phyloP scores from a whole-genome alignment of 1,140 invertebrate genomes.

The Drosophila kikkawai region DNA sequence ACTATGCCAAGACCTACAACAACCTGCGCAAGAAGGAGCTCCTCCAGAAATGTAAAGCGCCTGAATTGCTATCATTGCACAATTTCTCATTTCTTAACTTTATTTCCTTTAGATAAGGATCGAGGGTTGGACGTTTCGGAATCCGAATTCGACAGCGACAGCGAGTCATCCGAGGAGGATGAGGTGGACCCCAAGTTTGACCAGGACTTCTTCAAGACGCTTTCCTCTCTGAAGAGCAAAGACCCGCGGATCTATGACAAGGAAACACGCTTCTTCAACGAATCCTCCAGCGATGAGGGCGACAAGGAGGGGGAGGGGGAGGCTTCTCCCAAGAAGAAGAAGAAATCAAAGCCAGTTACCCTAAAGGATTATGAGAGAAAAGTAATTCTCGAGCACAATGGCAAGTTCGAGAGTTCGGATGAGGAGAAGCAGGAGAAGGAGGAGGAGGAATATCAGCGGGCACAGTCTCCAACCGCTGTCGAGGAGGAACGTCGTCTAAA shows the following conservation, averaged over 20 bases:
- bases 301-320: constrained; percentile 68
- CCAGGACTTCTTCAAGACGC: constrained; percentile 93
- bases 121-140: constrained; percentile 88
- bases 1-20: constrained; percentile 93
- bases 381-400: constrained; percentile 90
- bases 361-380: constrained; percentile 93
- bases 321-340: constrained; percentile 69
- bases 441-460: constrained; percentile 40
- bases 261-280: constrained; percentile 90
- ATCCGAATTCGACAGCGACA: constrained; percentile 84
- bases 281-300: constrained; percentile 46
- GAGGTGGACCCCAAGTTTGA: constrained; percentile 89
- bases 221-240: constrained; percentile 93
- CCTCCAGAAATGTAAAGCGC: constrained; percentile 90
- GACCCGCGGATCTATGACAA: constrained; percentile 95
- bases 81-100: neutral
- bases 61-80: neutral
- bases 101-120: constrained; percentile 88
- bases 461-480: constrained; percentile 87
- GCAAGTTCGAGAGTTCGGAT: constrained; percentile 86
- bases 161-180: constrained; percentile 87
- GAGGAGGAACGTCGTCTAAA: constrained; percentile 90
- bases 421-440: constrained; percentile 42
- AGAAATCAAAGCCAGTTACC: constrained; percentile 87
- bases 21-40: constrained; percentile 93